Base-by-base conservation (phyloP, 2,888 invertebrate species). In the Sphaeridia pumilis region DNA sequence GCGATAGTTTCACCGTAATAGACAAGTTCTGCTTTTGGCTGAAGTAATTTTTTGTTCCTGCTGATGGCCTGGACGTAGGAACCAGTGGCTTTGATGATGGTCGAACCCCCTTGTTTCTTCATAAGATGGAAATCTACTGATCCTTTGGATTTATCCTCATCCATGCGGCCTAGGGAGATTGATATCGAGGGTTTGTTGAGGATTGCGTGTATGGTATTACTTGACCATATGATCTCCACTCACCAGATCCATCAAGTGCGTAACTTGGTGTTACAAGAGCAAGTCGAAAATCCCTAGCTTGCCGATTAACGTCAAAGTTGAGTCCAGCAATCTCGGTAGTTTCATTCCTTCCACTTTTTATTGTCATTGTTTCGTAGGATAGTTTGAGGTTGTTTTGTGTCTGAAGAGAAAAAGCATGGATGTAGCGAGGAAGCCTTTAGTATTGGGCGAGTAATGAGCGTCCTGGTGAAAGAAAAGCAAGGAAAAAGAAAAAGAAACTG, bases 1-100 rank as follows among this genome's bases (percentile, higher is more conserved):
- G 79, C 74, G 0, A 74, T 74, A 65, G 80, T 78, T 59, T 75
- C 76, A 1, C 74, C 71, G 10, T 73, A 75, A 54, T 75, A 74
- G 51, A 75, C 76, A 66, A 84, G 78, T 66, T 79, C 78, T 65
- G 52, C 47, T 4, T 38, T 21, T 14, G 47, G 47, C 24, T 46
- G 41, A 17, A 52, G 25, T 34, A 52, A 26, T 26, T 24, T 31
- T 24, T 47, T 46, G 10, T 34, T 43, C 34, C 34, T 31, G 17
- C 28, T 17, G 14, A 14, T n/a, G 12, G 22, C 43, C 14, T 41
- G 38, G 14, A 45, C 46, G 27, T 35, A 52, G 34, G 42, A 28
- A 17, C 42, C 42, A 20, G 34, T 31, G 22, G 52, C 47, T 42
- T 46, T 46, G 42, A 52, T 28, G 22, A 24, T 42, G 12, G 22